Evolutionary conservation across 2,113 vertebrate genomes (phyloP).

Genomic region (Sclerurus mexicanus): DNA sequence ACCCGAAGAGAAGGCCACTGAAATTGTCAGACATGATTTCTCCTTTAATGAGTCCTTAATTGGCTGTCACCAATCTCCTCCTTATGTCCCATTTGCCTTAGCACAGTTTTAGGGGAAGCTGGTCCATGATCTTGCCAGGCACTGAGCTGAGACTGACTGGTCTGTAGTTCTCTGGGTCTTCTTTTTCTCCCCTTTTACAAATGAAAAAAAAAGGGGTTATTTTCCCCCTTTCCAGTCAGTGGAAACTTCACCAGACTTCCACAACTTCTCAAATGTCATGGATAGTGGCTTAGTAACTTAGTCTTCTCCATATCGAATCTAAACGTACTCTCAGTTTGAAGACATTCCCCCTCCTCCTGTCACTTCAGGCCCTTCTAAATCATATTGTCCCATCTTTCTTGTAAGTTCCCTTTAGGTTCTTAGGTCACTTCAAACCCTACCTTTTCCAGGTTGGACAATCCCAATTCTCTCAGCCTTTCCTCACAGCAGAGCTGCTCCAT

Average conservation of each 20-base stretch:
- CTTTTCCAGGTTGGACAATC: background rate
- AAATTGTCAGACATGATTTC: background rate
- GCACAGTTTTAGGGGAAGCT: background rate
- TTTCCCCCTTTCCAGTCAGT: background rate
- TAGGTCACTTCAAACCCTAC: background rate
- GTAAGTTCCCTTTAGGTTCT: too few species aligned
- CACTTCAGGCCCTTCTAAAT: background rate
- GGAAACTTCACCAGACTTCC: background rate
- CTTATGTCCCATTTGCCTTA: too few species aligned
- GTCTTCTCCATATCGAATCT: too few species aligned
- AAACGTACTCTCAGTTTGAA: background rate
- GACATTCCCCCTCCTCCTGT: background rate
- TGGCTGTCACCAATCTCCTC: background rate
- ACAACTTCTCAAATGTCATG: too few species aligned
- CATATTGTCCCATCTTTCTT: background rate
- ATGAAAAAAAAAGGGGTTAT: too few species aligned
- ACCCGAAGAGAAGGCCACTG: background rate
- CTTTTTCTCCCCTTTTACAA: background rate
- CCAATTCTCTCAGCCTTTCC: background rate
- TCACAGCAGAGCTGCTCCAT: background rate
- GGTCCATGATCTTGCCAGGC: background rate
- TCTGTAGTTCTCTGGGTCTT: background rate
- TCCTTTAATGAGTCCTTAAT: accelerated
- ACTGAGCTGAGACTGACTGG: background rate
- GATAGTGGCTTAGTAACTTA: background rate